Conservation (phyloP, 2,113 vertebrate species). For the Odontophorus gujanensis region DNA sequence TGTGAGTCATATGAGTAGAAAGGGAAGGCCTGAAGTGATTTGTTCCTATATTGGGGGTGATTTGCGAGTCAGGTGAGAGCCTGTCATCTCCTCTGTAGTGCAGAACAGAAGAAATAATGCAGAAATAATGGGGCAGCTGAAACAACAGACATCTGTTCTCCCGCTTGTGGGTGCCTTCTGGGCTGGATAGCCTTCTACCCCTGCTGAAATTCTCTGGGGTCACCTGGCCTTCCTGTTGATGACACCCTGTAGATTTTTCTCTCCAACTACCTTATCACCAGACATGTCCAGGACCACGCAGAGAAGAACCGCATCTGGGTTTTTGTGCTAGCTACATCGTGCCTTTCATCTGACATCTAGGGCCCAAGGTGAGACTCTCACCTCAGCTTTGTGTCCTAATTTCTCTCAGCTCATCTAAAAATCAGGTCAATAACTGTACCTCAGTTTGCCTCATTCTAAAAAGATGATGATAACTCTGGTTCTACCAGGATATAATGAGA, state of each 20-base stretch:
- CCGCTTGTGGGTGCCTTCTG: neutral
- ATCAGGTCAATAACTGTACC: slow-evolving; percentile 40
- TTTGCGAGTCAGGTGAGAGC: neutral
- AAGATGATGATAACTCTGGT: slow-evolving; percentile 1
- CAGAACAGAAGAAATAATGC: neutral
- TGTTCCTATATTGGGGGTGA: neutral
- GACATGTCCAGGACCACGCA: fast-evolving
- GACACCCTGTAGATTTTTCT: neutral
- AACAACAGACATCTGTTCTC: neutral
- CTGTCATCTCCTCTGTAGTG: neutral
- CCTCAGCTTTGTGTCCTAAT: neutral
- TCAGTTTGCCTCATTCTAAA: slow-evolving; percentile 54
- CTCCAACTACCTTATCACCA: neutral
- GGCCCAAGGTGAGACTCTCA: neutral
- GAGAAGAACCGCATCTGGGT: neutral
- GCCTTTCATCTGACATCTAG: neutral
- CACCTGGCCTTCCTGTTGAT: neutral
- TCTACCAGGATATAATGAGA: slow-evolving; percentile 32
- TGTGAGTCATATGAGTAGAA: slow-evolving; percentile 51
- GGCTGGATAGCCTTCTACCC: neutral
- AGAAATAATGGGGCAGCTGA: neutral
- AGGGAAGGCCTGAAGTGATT: neutral
- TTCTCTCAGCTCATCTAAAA: slow-evolving; percentile 35
- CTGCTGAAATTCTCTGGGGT: neutral
- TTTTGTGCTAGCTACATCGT: fast-evolving